Evolutionary conservation across 2,113 vertebrate species (phyloP).

Genomic region (Anolis carolinensis): DNA sequence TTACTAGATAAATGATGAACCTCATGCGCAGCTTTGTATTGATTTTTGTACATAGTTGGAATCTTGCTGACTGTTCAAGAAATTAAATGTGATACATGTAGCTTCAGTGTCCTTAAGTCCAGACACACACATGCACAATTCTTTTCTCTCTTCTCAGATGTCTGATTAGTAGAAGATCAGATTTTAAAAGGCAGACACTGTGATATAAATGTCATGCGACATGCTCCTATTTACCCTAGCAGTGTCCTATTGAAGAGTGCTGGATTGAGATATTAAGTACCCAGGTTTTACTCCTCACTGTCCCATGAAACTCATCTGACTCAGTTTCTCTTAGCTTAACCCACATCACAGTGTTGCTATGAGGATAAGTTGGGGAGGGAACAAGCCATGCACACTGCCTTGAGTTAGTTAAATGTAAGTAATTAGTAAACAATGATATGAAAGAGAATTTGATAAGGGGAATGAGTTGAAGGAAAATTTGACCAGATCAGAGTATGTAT

Average conservation of each 20-base stretch:
- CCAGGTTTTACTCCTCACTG: background rate
- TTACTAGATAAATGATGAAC: background rate
- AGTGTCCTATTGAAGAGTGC: no score
- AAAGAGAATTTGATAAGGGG: background rate
- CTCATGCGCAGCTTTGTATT: background rate
- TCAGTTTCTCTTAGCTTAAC: background rate
- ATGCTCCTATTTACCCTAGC: no score
- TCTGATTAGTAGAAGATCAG: background rate
- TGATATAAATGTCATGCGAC: no score
- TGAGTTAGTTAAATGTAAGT: background rate
- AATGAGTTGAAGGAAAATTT: no score
- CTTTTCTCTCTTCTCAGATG: no score
- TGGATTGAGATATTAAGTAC: background rate
- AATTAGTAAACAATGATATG: background rate
- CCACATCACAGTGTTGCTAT: no score
- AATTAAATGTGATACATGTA: background rate
- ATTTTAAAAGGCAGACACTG: background rate
- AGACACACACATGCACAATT: no score
- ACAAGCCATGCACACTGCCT: background rate
- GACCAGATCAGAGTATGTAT: background rate
- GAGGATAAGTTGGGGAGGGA: background rate
- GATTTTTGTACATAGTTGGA: background rate
- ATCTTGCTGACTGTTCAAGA: background rate
- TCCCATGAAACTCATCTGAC: background rate
- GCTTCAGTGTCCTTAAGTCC: no score